Percentiles rank a stretch among this genome's conserved stretches.
Conservation (phyloP, 2,113 vertebrate genomes). For the Nesogale talazaci region DNA sequence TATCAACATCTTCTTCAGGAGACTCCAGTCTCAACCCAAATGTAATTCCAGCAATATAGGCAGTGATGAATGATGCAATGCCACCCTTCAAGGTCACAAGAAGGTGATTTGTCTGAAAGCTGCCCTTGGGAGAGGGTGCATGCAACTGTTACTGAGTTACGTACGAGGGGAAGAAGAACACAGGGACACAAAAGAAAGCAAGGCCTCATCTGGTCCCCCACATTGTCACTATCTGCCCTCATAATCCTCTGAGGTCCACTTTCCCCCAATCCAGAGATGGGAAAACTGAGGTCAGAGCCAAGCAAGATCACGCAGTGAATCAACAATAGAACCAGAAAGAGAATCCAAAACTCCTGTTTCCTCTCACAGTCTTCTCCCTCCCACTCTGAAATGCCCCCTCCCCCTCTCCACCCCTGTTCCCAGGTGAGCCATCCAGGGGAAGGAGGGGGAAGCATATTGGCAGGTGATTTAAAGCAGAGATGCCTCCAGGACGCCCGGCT, state of each 20-base stretch:
- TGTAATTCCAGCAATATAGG: neutral
- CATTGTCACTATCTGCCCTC: neutral
- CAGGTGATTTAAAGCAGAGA: constrained; percentile 71
- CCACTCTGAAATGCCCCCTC: neutral
- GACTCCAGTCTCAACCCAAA: neutral
- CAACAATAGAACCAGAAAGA: neutral
- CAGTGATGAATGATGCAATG: neutral
- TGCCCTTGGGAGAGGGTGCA: neutral
- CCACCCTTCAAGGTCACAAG: neutral
- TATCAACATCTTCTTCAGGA: neutral
- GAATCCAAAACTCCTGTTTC: neutral
- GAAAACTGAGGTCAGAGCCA: neutral
- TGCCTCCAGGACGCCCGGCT: constrained; percentile 49
- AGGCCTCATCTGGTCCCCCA: neutral
- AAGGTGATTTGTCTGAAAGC: neutral
- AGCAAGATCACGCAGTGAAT: neutral
- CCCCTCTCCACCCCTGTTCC: neutral
- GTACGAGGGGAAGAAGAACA: neutral
- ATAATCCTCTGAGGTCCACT: neutral
- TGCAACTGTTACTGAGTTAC: neutral
- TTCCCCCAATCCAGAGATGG: constrained; percentile 14
- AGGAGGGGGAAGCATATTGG: constrained; percentile 44
- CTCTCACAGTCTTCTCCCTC: neutral
- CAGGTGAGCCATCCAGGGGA: constrained; percentile 8
- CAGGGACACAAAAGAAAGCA: neutral